Base-by-base conservation (phyloP, 2,113 vertebrate species). In the human (Homo sapiens) region DNA sequence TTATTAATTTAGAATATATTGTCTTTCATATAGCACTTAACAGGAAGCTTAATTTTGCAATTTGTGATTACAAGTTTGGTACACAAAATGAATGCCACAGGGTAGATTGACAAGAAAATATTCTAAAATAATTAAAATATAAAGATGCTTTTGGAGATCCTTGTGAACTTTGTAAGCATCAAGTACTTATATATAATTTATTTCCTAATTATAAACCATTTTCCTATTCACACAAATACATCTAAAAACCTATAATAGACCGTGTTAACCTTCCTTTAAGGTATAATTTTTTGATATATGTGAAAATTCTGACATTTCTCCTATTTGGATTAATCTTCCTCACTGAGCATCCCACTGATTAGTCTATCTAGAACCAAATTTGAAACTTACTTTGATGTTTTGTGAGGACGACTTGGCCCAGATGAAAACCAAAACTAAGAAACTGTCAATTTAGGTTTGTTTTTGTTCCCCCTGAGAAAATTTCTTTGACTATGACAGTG, bases 41-140 rank as follows among this genome's bases (percentile, higher is more conserved):
- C 22, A 45, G 35, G 23, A 96, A 75, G n/a, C 20, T 96, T 96
- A 50, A 23, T 89, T 96, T 87, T 90, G 6, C 27, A 57, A 80
- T 92, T 45, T 18, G 40, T 92, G 5, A 73, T 57, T 89, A 92
- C n/a, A 72, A 55, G 8, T 76, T 57, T 59, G 45, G 45, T 86
- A 84, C 35, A 78, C 16, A 94, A 86, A 97, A 81, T 85, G 3
- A 94, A 80, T 95, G 91, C 38, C 40, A 35, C 45, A 82, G 82
- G 87, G 1, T 13, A 0, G 25, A 80, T 86, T 94, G 30, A 14
- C 16, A 73, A 64, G 61, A 66, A 92, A 93, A 45, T 89, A 8
- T 80, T 87, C 79, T 96, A 52, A 93, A 96, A 89, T 3, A 88
- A 81, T 94, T 87, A 90, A 94, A 95, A 79, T 97, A 27, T 48